phyloP scores from a whole-genome alignment of 53 echinoderm and acorn worm species.

The Henricia sp. region DNA sequence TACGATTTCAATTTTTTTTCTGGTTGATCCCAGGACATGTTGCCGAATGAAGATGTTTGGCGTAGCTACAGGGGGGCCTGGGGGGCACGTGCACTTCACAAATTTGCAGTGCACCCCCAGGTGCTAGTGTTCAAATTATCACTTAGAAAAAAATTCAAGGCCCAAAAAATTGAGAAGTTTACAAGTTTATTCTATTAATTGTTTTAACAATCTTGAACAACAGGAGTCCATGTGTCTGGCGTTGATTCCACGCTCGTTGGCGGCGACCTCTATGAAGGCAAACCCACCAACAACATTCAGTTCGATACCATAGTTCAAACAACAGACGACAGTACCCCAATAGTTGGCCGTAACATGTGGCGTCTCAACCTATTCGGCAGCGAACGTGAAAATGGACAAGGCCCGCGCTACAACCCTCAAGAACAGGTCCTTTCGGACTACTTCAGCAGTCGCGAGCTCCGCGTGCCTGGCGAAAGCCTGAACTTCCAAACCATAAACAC shows the following conservation, averaged over 20 bases:
- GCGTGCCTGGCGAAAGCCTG: conserved; percentile 68
- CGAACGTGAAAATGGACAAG: conserved; percentile 79
- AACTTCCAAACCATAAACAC: conserved; percentile 66
- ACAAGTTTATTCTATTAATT: no score
- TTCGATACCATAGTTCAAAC: conserved; percentile 72
- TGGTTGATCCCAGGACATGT: no score
- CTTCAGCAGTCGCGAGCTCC: conserved; percentile 71
- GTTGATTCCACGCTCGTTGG: conserved; percentile 37
- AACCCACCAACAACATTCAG: conserved; percentile 63
- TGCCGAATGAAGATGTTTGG: no score
- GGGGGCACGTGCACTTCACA: no score
- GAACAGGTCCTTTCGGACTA: conserved; percentile 79
- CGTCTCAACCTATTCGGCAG: conserved; percentile 84
- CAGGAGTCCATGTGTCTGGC: conserved; percentile 56
- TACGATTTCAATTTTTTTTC: no score
- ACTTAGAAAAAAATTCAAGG: no score
- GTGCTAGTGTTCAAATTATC: no score
- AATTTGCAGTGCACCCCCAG: no score
- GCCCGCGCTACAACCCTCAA: conserved; percentile 72
- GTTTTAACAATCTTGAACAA: no score
- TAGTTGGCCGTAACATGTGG: conserved; percentile 80
- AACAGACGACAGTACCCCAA: conserved; percentile 62
- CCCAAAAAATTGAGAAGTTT: no score
- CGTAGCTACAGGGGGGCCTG: no score
- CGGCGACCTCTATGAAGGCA: conserved; percentile 71